Conservation (phyloP, 2,113 vertebrate species). For the Dendrocopos noguchii region DNA sequence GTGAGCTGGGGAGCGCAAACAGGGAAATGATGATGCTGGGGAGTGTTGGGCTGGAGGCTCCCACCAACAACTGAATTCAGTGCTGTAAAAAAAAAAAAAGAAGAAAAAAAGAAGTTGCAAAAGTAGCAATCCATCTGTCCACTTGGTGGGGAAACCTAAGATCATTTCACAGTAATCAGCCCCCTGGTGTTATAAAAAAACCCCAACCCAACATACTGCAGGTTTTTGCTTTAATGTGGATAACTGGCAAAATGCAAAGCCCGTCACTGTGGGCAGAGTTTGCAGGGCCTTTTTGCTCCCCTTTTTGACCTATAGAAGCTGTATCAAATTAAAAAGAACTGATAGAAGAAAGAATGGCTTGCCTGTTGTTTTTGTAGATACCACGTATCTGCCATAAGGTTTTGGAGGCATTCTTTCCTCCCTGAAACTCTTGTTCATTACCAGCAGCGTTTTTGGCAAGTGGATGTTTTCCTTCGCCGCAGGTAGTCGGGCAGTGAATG, state of each 20-base stretch:
- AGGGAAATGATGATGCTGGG: neutral
- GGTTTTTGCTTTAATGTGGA: conserved; percentile 3
- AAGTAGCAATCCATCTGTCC: conserved; percentile 65
- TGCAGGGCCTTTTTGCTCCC: neutral
- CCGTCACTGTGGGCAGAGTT: neutral
- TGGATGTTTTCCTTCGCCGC: neutral
- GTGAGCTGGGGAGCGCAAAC: neutral
- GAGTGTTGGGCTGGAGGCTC: neutral
- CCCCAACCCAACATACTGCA: neutral
- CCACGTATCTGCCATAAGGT: fast-evolving
- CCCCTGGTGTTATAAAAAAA: neutral
- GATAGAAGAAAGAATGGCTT: neutral
- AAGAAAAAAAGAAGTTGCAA: neutral
- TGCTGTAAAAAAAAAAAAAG: neutral
- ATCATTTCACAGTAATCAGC: conserved; percentile 41
- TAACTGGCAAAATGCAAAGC: neutral
- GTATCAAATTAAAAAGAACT: neutral
- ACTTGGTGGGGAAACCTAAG: conserved; percentile 60
- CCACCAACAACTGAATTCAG: neutral
- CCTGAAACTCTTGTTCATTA: neutral
- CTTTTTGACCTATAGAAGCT: neutral
- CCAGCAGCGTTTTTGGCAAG: neutral
- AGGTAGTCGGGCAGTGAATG: neutral
- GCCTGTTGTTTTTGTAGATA: neutral
- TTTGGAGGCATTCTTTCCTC: neutral